A percentile compares a stretch with the other conserved stretches of the same genome.
phyloP scores from a whole-genome alignment of 1,140 invertebrate genomes.

The Dolichoris vasculosae region DNA sequence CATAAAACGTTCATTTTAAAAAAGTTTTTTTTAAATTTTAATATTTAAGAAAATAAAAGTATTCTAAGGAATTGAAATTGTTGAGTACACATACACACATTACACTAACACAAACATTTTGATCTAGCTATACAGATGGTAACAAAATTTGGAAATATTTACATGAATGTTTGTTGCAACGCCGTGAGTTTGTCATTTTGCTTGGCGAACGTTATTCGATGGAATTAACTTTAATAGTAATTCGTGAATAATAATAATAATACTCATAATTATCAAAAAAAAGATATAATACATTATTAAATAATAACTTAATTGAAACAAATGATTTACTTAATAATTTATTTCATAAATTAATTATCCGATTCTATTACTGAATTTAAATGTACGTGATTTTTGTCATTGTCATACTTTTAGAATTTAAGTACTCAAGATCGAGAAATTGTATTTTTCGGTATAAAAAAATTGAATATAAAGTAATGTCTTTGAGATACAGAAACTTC shows the following conservation, averaged over 20 bases:
- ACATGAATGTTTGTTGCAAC: constrained; percentile 46
- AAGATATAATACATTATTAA: constrained; percentile 4
- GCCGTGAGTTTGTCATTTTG: constrained; percentile 44
- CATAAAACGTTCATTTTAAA: constrained; percentile 19
- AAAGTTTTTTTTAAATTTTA: constrained; percentile 48
- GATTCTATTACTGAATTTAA: constrained; percentile 22
- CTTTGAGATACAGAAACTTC: constrained; percentile 33
- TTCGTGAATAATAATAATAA: constrained; percentile 24
- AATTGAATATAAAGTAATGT: constrained; percentile 36
- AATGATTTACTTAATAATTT: constrained; percentile 2
- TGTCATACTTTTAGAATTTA: constrained; percentile 42
- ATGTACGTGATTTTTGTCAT: constrained; percentile 38
- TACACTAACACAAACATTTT: constrained; percentile 51
- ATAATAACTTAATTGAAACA: too few species aligned
- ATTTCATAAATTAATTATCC: constrained; percentile 25
- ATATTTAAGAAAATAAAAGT: constrained; percentile 34
- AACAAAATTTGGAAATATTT: constrained; percentile 48
- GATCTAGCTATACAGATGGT: constrained; percentile 43
- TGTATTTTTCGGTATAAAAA: constrained; percentile 38
- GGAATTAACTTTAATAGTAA: constrained; percentile 28
- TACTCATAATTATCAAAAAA: background rate
- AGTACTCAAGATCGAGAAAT: constrained; percentile 36
- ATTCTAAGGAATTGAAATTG: constrained; percentile 43
- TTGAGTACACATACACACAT: constrained; percentile 40
- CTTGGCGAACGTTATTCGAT: constrained; percentile 34